Conservation (phyloP, 37 sponge, comb jelly and placozoan species). For the Amphimedon queenslandica region DNA sequence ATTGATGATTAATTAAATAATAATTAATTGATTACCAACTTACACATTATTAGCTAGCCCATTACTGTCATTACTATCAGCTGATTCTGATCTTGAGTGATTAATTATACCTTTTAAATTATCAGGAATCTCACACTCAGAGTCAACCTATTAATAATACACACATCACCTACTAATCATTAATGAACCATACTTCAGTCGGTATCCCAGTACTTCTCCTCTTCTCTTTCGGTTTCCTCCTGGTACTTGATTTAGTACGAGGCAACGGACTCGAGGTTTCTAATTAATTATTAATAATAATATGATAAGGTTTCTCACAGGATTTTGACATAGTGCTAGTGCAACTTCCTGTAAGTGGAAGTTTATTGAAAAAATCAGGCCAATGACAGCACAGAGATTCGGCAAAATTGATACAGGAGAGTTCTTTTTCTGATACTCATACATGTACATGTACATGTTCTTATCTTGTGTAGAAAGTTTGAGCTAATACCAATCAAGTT, state of each 20-base stretch:
- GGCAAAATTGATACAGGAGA: too few species aligned
- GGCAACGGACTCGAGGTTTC: background rate
- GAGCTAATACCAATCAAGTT: too few species aligned
- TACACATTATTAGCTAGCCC: background rate
- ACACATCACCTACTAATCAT: background rate
- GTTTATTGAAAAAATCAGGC: too few species aligned
- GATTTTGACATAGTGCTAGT: too few species aligned
- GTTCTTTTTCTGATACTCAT: too few species aligned
- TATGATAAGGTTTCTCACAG: too few species aligned
- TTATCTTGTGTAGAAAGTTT: too few species aligned
- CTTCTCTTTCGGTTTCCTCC: slow-evolving; percentile 56
- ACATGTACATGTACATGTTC: too few species aligned
- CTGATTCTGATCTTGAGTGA: slow-evolving; percentile 8
- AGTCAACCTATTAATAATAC: slow-evolving; percentile 12
- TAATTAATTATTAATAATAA: background rate
- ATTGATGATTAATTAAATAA: background rate
- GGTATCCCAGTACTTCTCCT: slow-evolving; percentile 65
- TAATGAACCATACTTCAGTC: slow-evolving; percentile 14
- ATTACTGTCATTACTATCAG: background rate
- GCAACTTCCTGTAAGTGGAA: too few species aligned
- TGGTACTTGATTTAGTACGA: slow-evolving; percentile 27
- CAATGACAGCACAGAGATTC: too few species aligned
- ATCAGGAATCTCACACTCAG: slow-evolving; percentile 32
- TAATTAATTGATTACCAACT: background rate
- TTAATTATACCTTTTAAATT: slow-evolving; percentile 11